Percentiles rank a stretch among this genome's conserved stretches.
phyloP scores from a whole-genome alignment of 2,888 invertebrate genomes.

The Philereme transversata region DNA sequence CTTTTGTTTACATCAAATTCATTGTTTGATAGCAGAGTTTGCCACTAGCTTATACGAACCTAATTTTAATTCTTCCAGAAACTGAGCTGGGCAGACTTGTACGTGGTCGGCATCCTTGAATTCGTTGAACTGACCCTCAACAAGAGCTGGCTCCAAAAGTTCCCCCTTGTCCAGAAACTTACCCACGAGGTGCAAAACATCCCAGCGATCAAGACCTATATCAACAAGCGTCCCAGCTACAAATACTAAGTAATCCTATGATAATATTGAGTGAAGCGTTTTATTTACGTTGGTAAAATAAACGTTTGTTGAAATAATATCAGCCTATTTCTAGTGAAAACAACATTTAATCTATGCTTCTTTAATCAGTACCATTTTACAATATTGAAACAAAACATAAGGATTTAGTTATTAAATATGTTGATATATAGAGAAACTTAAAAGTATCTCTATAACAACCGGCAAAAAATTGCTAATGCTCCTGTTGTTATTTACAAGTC shows the following conservation, averaged over 20 bases:
- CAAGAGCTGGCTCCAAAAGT: slow-evolving; percentile 43
- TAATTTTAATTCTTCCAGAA: slow-evolving; percentile 31
- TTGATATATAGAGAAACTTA: too few relatives aligned
- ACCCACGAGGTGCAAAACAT: slow-evolving; percentile 45
- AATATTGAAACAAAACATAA: too few relatives aligned
- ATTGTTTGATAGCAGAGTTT: too few relatives aligned
- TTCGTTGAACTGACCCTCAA: slow-evolving; percentile 47
- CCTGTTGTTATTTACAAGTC: too few relatives aligned
- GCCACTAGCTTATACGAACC: neutral
- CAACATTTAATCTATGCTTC: too few relatives aligned
- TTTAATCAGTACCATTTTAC: too few relatives aligned
- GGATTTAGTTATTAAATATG: too few relatives aligned
- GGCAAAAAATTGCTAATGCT: too few relatives aligned
- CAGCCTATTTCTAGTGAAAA: too few relatives aligned
- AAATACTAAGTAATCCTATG: slow-evolving; percentile 24
- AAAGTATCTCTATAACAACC: too few relatives aligned
- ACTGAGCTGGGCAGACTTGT: slow-evolving; percentile 49
- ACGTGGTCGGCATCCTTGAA: slow-evolving; percentile 50
- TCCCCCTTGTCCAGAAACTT: slow-evolving; percentile 43
- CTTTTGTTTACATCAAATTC: too few relatives aligned
- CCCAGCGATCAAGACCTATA: slow-evolving; percentile 49
- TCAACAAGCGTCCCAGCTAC: slow-evolving; percentile 48
- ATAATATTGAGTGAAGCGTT: neutral
- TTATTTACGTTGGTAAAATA: slow-evolving; percentile 5
- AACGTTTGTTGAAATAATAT: slow-evolving; percentile 3